Percentiles rank a stretch among this genome's conserved stretches.
phyloP scores from a whole-genome alignment of 1,140 invertebrate genomes.

The Drosophila tsacasi region DNA sequence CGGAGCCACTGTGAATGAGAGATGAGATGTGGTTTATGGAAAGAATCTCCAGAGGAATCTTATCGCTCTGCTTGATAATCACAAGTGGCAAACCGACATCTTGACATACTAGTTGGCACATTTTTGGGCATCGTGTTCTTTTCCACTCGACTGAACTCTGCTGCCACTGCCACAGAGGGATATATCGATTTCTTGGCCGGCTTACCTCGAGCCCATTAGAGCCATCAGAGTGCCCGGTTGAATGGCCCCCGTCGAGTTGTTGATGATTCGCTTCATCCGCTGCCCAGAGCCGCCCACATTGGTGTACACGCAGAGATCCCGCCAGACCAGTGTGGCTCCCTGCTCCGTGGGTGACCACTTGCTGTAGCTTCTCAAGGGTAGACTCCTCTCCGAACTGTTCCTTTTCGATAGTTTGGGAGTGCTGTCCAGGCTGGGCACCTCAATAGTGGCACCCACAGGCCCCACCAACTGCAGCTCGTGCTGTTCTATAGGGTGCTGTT shows the following conservation, averaged over 20 bases:
- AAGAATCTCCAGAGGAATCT: conserved; percentile 16
- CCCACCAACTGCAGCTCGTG: conserved; percentile 61
- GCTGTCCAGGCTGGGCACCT: conserved; percentile 61
- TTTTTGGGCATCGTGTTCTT: conserved; percentile 24
- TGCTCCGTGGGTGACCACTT: conserved; percentile 86
- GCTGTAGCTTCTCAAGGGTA: conserved; percentile 85
- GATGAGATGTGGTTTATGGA: conserved; percentile 22
- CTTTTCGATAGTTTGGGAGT: conserved; percentile 72
- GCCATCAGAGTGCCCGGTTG: conserved; percentile 94
- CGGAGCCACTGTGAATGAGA: conserved; percentile 91
- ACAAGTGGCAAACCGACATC: not conserved
- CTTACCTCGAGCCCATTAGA: conserved; percentile 95
- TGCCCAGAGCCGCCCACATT: conserved; percentile 83
- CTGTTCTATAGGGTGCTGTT: conserved; percentile 51
- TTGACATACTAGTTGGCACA: conserved; percentile 34
- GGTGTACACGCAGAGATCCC: conserved; percentile 90
- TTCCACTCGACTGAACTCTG: conserved; percentile 31
- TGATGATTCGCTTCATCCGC: conserved; percentile 89
- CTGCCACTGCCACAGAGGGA: not conserved
- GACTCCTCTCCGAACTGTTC: conserved; percentile 76
- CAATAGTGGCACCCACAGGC: conserved; percentile 32
- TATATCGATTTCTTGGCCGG: conserved; percentile 46
- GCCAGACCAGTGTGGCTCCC: conserved; percentile 90
- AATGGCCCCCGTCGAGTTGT: conserved; percentile 90
- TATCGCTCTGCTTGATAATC: conserved; percentile 2